A percentile compares a stretch with the other conserved stretches of the same genome.
Evolutionary conservation across 2,113 vertebrate species (phyloP).

Genomic region (Blennius ocellaris): DNA sequence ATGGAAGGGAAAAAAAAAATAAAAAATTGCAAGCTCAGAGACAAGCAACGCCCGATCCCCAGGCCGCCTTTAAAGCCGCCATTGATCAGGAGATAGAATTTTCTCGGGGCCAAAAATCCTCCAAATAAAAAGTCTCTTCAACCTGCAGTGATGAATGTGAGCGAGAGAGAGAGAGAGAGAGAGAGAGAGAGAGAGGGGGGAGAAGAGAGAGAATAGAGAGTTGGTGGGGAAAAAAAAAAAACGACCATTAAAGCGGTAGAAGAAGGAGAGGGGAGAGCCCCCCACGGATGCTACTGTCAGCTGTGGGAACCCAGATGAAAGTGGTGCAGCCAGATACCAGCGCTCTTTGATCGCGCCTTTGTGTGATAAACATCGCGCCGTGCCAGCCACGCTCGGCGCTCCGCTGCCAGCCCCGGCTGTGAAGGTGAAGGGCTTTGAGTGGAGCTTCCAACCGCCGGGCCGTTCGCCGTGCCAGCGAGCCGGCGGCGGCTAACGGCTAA

Average conservation of each 20-base stretch:
- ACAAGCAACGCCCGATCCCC: slow-evolving; percentile 40
- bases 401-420: slow-evolving; percentile 73
- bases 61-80: slow-evolving; percentile 59
- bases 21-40: slow-evolving; percentile 35
- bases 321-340: slow-evolving; percentile 78
- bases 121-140: slow-evolving; percentile 65
- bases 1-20: not conserved
- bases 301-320: slow-evolving; percentile 85
- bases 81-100: slow-evolving; percentile 59
- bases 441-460: slow-evolving; percentile 73
- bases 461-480: slow-evolving; percentile 70
- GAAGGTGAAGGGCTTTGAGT: slow-evolving; percentile 83
- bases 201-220: slow-evolving; percentile 30
- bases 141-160: slow-evolving; percentile 66
- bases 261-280: slow-evolving; percentile 71
- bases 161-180: slow-evolving; percentile 32
- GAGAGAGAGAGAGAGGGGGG: slow-evolving; percentile 25
- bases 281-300: slow-evolving; percentile 82
- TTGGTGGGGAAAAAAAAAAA: slow-evolving; percentile 24
- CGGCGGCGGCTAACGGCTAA: slow-evolving; percentile 53
- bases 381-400: slow-evolving; percentile 74
- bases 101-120: slow-evolving; percentile 60
- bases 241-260: slow-evolving; percentile 71
- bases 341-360: slow-evolving; percentile 85
- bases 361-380: slow-evolving; percentile 83